Evolutionary conservation across 2,113 vertebrate genomes (phyloP), one percentile per base, ranked within the genome.

Genomic region (Hyla sarda): DNA sequence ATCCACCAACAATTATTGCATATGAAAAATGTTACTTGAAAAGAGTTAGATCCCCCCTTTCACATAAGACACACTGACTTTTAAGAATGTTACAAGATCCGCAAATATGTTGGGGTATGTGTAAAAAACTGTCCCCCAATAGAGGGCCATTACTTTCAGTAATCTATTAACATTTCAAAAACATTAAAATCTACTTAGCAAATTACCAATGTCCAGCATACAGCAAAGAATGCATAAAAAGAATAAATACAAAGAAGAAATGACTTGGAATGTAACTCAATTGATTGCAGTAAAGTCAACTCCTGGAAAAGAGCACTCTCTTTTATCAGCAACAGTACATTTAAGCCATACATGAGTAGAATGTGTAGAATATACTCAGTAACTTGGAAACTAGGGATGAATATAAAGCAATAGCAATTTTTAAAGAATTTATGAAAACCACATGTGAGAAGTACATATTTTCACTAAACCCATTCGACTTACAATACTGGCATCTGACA

Each of bases 321-420:
- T 78, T 23, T 1, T 48, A 74, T 74, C 41, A 47, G 5, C 41
- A 5, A 48, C 72, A 47, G 41, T 48, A 47, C 37, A 74, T 74
- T 74, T 7, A 74, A 25, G 37, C 5, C 12, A 74, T 25, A n/a
- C 19, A 72, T 13, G 13, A 41, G 37, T 41, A n/a, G 6, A 7
- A 69, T 69, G 23, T 47, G 41, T 74, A 23, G 30, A 32, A 56
- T 56, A 23, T 0, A 23, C 75, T 78, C 50, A 52, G 77, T 80
- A 62, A 80, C 77, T 25, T 80, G 56, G 77, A 80, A 60, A 80
- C 54, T 25, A 62, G 25, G 34, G 56, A 25, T 62, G 28, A 41
- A 45, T 80, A 25, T 60, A 34, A 80, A 79, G 54, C 25, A 79
- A 60, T 28, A 80, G 54, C n/a, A 32, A 80, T 80, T 41, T 80